Percentiles rank a stretch among this genome's conserved stretches.
These are phyloP conservation scores for Chroicocephalus ridibundus DNA, from an alignment of 2,113 vertebrate genomes.

Conservation along the genomic window DNA sequence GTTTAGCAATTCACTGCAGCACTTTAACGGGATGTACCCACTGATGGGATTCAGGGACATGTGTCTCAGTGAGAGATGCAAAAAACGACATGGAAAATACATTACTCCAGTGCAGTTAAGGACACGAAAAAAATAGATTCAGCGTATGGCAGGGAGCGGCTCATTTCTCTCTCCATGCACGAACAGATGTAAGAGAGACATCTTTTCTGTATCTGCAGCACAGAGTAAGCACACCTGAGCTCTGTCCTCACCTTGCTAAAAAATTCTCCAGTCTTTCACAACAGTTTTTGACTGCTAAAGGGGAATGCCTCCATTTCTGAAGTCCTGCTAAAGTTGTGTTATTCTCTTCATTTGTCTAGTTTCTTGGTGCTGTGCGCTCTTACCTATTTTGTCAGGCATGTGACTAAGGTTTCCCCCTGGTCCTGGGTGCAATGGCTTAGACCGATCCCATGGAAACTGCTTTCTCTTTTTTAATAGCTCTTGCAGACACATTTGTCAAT, in stretches of 20 bases:
- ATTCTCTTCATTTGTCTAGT: fast-evolving
- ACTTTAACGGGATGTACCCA: fast-evolving
- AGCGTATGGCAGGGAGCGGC: background rate
- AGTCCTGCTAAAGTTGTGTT: background rate
- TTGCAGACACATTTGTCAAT: constrained; percentile 33
- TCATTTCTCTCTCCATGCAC: fast-evolving
- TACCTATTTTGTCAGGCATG: background rate
- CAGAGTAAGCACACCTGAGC: background rate
- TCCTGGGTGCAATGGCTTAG: background rate
- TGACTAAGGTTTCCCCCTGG: background rate
- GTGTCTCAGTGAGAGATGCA: background rate
- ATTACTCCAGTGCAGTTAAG: constrained; percentile 13
- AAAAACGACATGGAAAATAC: constrained; percentile 23
- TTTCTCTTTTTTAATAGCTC: background rate
- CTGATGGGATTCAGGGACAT: background rate
- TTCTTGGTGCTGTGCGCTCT: fast-evolving
- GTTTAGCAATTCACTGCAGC: background rate
- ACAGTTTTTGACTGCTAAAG: fast-evolving
- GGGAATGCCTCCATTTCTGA: background rate
- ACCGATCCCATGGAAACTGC: background rate
- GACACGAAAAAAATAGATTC: background rate
- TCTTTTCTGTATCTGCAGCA: background rate
- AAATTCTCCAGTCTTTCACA: background rate
- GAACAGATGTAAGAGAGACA: background rate
- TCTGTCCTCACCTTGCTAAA: background rate